Base-by-base conservation (phyloP, 2,113 vertebrate genomes). In the Nannobrachium achirus region DNA sequence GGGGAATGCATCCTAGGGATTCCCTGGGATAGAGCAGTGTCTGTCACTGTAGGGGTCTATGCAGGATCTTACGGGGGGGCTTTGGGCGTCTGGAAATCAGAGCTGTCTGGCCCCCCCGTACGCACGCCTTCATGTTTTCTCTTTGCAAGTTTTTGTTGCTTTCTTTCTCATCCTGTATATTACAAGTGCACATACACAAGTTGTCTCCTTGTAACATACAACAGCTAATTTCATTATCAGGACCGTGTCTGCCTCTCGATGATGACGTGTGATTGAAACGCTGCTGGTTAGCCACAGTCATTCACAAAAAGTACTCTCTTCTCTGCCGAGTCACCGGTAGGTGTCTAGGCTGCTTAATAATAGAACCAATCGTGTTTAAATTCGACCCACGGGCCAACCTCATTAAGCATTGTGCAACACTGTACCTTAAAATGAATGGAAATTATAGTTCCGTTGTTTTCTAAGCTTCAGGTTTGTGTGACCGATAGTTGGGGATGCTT, bases 271-370 rank as follows among this genome's bases (percentile, higher is more conserved):
- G 57, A 71, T 67, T 58, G 78, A 60, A 72, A 87, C 78, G 88
- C 89, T 89, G 84, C 89, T 89, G 88, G 89, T 86, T 89, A 82
- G 84, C 85, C 15, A 86, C 64, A 51, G 39, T 63, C 59, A 78
- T 64, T 81, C 59, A 56, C 39, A 55, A 46, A 66, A 25, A 69
- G 25, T 75, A 53, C 55, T 45, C 68, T 68, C 3, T 56, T 48
- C 53, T 48, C 53, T 44, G n/a, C 69, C 4, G 1, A 62, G 55
- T 25, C 10, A 2, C 7, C 42, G 51, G 9, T 55, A 56, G 20
- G 48, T 19, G 4, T 33, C 60, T 65, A 66, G 25, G 41, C 49
- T 71, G 33, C 75, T 60, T 15, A 62, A 51, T 5, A 56, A 55
- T 45, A 61, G 71, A 81, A 52, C 38, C 59, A 68, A 61, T 58